Evolutionary conservation across 2,797 vertebrate species (phyloP), one percentile per base, ranked within the genome.

Genomic region (Masticophis lateralis): DNA sequence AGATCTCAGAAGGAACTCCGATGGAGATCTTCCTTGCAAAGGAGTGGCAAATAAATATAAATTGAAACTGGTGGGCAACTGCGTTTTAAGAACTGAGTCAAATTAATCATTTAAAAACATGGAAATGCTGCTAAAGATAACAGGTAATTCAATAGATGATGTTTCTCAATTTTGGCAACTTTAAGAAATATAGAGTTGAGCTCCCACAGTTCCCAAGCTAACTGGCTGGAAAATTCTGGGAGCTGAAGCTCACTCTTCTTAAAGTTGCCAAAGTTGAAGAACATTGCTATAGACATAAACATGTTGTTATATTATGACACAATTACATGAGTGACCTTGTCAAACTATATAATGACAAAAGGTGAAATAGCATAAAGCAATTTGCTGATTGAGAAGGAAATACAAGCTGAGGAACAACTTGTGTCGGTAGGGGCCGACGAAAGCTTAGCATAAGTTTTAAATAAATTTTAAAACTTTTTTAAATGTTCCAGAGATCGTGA

Each of bases 61-160:
- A 22, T 4, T 96, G 55, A 55, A 92, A 69, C 79, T 89, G 14
- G 37, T 59, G 94, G 1, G 22, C 79, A 79, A 79, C 74, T 92
- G 10, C 32, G 59, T 87, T 53, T 87, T 79, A 86, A n/a, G 66
- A 92, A 96, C 94, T 9, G 10, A 88, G 22, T 13, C 91, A 88
- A 90, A 94, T 27, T 27, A 69, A 79, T 66, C 37, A 91, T 93
- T 91, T 60, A 79, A 3, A 93, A 93, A 57, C 4, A 93, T 90
- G 47, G 91, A 69, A 61, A 51, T 69, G 32, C 91, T 95, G 63
- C 66, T 89, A 95, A 93, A 94, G 91, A 22, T 66, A 96, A 92
- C 79, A 61, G 90, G 56, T 0, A 22, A 1, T 86, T 94, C 53
- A 86, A 79, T 88, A 61, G 86, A 79, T 56, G 16, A 18, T 37